Evolutionary conservation across 2,113 vertebrate genomes (phyloP).

Genomic region (Plecotus auritus): DNA sequence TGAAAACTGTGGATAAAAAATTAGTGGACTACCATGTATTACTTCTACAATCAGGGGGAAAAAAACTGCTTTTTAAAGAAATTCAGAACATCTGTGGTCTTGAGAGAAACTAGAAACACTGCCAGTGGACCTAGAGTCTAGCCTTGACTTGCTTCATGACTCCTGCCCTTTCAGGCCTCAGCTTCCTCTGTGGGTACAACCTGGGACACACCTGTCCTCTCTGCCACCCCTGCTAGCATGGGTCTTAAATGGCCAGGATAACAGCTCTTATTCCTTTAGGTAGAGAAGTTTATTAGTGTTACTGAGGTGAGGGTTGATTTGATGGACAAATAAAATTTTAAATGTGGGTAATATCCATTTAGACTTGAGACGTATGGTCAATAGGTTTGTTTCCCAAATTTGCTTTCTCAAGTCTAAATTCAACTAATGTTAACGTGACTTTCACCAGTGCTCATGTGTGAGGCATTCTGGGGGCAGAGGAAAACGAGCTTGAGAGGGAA

Average conservation of each 20-base stretch:
- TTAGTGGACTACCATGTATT: background rate
- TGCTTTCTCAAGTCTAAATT: background rate
- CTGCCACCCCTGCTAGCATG: background rate
- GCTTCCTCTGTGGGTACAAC: background rate
- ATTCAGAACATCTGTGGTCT: background rate
- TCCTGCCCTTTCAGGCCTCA: background rate
- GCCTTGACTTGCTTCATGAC: background rate
- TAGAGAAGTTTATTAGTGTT: background rate
- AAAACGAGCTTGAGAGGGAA: background rate
- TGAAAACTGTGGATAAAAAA: constrained; percentile 32
- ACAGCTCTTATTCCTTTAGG: background rate
- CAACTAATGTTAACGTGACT: background rate
- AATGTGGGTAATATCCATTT: background rate
- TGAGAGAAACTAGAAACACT: background rate
- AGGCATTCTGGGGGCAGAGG: background rate
- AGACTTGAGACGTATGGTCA: background rate
- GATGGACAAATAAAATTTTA: background rate
- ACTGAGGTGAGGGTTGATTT: background rate
- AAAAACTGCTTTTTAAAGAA: background rate
- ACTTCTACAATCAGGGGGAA: background rate
- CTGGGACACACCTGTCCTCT: background rate
- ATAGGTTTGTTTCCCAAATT: background rate
- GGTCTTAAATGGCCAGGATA: background rate
- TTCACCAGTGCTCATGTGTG: background rate
- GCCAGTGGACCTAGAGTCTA: background rate